Evolutionary conservation across 2,888 invertebrate genomes (phyloP).

Genomic region (Pilophorus perplexus): DNA sequence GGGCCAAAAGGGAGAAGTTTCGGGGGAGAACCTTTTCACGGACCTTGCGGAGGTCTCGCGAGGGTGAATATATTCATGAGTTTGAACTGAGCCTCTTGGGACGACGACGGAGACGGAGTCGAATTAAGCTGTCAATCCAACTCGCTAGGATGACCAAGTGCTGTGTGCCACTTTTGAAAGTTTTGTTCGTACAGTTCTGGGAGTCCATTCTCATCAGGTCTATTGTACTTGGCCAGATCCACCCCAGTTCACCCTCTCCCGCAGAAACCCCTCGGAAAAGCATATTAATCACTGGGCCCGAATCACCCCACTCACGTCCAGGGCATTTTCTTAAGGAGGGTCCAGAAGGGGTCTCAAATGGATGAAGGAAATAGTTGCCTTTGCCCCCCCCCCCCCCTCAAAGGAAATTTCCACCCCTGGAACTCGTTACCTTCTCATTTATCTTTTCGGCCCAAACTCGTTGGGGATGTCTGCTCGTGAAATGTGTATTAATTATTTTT

Average conservation of each 20-base stretch:
- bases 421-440: conserved; percentile 17
- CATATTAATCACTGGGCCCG: conserved; percentile 13
- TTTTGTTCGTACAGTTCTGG: too few relatives aligned
- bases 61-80: conserved; percentile 22
- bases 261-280: conserved; percentile 4
- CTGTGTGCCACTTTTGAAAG: too few relatives aligned
- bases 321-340: conserved; percentile 13
- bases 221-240: too few relatives aligned
- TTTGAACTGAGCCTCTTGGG: not conserved
- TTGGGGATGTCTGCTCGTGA: conserved; percentile 10
- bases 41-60: not conserved
- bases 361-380: not conserved
- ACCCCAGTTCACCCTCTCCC: too few relatives aligned
- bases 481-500: conserved; percentile 30
- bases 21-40: not conserved
- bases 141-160: too few relatives aligned
- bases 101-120: not conserved
- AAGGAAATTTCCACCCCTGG: too few relatives aligned
- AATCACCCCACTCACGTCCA: conserved; percentile 18
- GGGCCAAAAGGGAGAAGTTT: not conserved
- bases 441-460: conserved; percentile 15
- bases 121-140: not conserved
- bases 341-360: not conserved
- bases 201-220: too few relatives aligned
- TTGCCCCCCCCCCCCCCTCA: too few relatives aligned